Evolutionary conservation across 1,140 invertebrate species (phyloP), one percentile per base, ranked within the genome.

Genomic region (Brachionus calyciflorus): DNA sequence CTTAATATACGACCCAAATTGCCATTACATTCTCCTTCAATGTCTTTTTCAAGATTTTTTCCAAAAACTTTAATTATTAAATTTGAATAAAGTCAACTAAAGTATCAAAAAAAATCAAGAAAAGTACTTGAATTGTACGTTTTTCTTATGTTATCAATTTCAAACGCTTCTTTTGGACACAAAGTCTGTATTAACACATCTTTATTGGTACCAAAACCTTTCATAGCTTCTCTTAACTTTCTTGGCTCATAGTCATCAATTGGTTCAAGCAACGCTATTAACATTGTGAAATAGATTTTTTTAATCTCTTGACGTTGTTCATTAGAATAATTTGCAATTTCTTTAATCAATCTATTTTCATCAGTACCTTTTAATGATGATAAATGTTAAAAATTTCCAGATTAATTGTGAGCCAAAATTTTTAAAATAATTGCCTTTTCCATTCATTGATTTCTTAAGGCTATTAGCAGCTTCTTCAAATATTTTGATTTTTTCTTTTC

Each of bases 191-290:
- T 60, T 1, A 76, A 12, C 21, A 46, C 30, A 28, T 63, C 41
- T 17, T 63, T 19, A 14, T 76, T 63, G 19, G 51, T 60, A 14
- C 30, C 30, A 9, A 69, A 33, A 24, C 84, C 85, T 48, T 57
- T 49, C 1, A 76, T 7, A 1, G 85, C 81, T 30, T 81, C 78
- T 55, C 84, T 79, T 9, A 85, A 68, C 57, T 80, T 80, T 19
- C 83, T 80, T 6, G 82, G 80, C 24, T 83, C 75, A 65, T 80
- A 83, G 26, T 82, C 80, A 41, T 82, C 79, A n/a, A 82, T 80
- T 24, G 82, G 80, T 44, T 78, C 92, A 89, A 94, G 91, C 28
- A 94, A 85, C 9, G 91, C 91, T 6, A 93, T 81, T 77, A 92
- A 76, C 51, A 76, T 57, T 2, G 51, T 76, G 6, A 55, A 12